Percentiles rank a stretch among this genome's conserved stretches.
phyloP scores from a whole-genome alignment of 2,797 vertebrate genomes.

The Taeniopygia guttata region DNA sequence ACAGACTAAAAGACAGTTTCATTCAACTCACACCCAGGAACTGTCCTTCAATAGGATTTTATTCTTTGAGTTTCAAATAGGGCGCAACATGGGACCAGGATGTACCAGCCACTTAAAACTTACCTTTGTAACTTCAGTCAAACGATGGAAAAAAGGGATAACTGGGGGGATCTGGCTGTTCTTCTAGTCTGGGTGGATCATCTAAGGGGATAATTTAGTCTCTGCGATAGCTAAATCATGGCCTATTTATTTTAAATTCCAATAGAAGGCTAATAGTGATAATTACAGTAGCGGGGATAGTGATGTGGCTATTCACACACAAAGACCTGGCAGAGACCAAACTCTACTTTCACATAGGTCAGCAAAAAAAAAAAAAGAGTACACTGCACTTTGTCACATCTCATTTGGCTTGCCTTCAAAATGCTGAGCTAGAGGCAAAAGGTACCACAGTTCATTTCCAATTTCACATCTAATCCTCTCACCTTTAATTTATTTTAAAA shows the following conservation, averaged over 20 bases:
- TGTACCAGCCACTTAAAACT: not conserved
- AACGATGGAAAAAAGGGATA: not conserved
- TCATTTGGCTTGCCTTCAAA: conserved; percentile 59
- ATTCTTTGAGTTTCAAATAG: not conserved
- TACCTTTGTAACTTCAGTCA: not conserved
- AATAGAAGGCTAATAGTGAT: conserved; percentile 20
- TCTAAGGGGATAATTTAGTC: not conserved
- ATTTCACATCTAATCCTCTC: conserved; percentile 45
- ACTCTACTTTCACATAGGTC: not conserved
- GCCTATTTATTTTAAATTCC: conserved; percentile 45
- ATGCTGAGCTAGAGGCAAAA: conserved; percentile 65
- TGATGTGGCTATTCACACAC: not conserved
- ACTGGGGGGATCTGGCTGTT: not conserved
- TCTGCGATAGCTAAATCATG: conserved; percentile 14
- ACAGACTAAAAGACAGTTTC: not conserved
- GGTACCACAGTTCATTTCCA: conserved; percentile 54
- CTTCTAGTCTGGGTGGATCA: not conserved
- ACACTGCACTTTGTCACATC: conserved; percentile 36
- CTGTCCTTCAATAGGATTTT: not conserved
- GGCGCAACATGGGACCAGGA: not conserved
- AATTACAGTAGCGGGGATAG: conserved; percentile 3
- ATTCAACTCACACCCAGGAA: not conserved
- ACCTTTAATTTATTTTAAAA: conserved; percentile 66
- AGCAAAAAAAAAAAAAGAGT: conserved; percentile 39
- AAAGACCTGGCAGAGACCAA: conserved; percentile 38